phyloP scores from a whole-genome alignment of 2,888 invertebrate species.

The Dendrolimus pini region DNA sequence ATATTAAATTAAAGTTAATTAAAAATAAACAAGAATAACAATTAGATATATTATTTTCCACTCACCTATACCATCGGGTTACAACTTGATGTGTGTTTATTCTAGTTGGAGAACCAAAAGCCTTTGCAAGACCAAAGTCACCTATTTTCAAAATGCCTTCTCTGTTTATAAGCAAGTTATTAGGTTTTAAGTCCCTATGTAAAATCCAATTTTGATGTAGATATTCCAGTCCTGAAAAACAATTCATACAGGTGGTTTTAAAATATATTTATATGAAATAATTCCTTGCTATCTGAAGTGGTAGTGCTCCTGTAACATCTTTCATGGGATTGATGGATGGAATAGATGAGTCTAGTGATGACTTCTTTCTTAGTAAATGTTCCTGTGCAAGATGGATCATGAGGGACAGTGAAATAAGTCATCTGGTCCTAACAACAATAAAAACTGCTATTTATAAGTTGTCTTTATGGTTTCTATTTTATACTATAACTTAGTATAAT shows the following conservation, averaged over 20 bases:
- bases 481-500: no score
- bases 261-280: neutral
- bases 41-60: neutral
- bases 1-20: no score
- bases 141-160: slow-evolving; percentile 97
- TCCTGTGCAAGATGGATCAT: no score
- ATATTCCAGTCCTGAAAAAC: slow-evolving; percentile 87
- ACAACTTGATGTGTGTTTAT: slow-evolving; percentile 99
- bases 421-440: no score
- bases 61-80: slow-evolving; percentile 92
- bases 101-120: slow-evolving; percentile 97
- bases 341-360: no score
- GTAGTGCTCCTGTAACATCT: no score
- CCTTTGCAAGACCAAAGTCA: slow-evolving; percentile 99
- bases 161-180: slow-evolving; percentile 96
- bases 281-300: neutral
- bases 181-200: slow-evolving; percentile 98
- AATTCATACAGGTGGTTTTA: neutral
- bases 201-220: slow-evolving; percentile 97
- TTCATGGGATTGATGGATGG: no score
- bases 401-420: no score
- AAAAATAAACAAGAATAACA: no score
- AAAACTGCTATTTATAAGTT: no score
- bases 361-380: no score
- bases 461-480: no score